These are phyloP conservation scores for Dipodomys merriami DNA, from an alignment of 2,113 vertebrate species.

Conservation along the genomic window DNA sequence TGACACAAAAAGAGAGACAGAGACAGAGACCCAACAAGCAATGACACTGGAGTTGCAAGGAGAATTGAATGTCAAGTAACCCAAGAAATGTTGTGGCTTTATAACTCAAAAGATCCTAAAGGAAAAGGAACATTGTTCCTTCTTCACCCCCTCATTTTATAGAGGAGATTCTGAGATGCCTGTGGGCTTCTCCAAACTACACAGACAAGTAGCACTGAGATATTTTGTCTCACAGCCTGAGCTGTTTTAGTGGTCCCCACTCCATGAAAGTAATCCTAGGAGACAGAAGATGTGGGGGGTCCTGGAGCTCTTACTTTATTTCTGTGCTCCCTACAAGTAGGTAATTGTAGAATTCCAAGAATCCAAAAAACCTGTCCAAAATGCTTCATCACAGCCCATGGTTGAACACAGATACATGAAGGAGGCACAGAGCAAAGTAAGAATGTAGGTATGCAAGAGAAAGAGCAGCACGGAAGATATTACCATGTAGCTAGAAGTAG, in stretches of 20 bases:
- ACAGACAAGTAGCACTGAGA: background rate
- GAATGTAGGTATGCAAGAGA: background rate
- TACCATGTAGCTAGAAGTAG: background rate
- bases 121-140: background rate
- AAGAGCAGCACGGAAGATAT: fast-evolving
- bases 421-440: background rate
- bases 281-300: fast-evolving
- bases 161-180: background rate
- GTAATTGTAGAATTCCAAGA: background rate
- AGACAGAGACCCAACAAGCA: background rate
- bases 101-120: background rate
- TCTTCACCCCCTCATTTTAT: background rate
- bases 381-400: background rate
- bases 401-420: background rate
- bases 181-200: background rate
- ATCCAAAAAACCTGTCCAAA: background rate
- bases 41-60: background rate
- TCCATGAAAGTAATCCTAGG: too few species aligned
- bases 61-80: background rate
- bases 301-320: background rate
- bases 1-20: too few species aligned
- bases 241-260: background rate
- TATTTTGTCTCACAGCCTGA: background rate
- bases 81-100: background rate
- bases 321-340: background rate